A percentile compares a stretch with the other conserved stretches of the same genome.
Evolutionary conservation across 2,113 vertebrate species (phyloP).

Genomic region (Myotis davidii): DNA sequence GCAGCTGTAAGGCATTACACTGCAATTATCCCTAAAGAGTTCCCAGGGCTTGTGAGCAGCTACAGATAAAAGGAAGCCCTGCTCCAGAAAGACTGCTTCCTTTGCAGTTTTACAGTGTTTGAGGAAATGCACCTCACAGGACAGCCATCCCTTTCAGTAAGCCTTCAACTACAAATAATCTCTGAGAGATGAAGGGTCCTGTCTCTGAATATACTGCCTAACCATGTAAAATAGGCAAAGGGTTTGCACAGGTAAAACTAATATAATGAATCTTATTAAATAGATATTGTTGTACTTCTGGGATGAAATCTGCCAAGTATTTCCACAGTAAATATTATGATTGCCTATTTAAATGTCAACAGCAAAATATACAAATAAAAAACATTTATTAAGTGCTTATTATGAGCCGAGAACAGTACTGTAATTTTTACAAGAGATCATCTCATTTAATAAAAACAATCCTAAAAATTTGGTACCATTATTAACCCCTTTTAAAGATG

Average conservation of each 20-base stretch:
- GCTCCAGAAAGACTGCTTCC: conserved; percentile 55
- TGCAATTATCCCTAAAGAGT: conserved; percentile 68
- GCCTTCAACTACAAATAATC: conserved; percentile 12
- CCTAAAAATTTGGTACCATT: neutral
- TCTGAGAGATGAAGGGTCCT: neutral
- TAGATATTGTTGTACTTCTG: neutral
- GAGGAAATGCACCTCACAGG: conserved; percentile 44
- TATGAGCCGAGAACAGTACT: neutral
- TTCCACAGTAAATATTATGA: conserved; percentile 27
- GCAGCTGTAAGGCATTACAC: conserved; percentile 70
- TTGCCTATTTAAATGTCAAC: conserved; percentile 13
- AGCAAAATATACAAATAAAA: conserved; percentile 20
- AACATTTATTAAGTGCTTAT: neutral
- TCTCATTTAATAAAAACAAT: neutral
- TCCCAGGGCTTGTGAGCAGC: conserved; percentile 50
- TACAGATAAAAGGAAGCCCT: conserved; percentile 60
- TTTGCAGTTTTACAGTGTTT: conserved; percentile 46
- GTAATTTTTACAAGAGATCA: neutral
- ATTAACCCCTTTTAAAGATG: neutral
- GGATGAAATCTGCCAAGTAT: neutral
- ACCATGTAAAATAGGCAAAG: neutral
- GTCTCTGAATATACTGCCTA: neutral
- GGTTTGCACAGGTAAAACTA: neutral
- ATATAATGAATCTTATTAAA: neutral
- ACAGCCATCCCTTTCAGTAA: conserved; percentile 17